A percentile compares a stretch with the other conserved stretches of the same genome.
phyloP scores from a whole-genome alignment of 2,113 vertebrate species.

The Thomomys bottae region DNA sequence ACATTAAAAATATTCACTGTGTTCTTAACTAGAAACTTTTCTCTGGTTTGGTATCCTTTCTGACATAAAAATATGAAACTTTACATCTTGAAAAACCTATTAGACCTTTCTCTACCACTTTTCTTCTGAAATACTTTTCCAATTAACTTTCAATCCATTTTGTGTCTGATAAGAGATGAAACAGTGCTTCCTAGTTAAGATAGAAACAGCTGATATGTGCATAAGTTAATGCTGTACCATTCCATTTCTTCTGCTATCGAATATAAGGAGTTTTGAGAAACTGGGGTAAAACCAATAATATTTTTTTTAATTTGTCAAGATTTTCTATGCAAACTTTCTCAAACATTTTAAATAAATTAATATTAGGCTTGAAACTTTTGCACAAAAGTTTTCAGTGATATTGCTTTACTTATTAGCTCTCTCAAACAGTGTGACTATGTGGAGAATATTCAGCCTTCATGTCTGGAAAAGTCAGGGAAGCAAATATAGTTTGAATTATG shows the following conservation, averaged over 20 bases:
- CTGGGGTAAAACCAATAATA: not conserved
- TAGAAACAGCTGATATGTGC: conserved; percentile 12
- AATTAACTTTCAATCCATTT: conserved; percentile 54
- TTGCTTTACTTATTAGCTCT: not conserved
- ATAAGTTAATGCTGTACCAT: not conserved
- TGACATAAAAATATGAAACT: conserved; percentile 29
- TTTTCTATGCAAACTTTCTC: conserved; percentile 32
- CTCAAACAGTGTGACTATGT: not conserved
- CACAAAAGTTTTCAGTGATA: not conserved
- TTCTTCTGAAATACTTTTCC: conserved; percentile 19
- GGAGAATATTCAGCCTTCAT: not conserved
- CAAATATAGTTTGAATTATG: conserved; percentile 18
- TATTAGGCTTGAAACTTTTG: not conserved
- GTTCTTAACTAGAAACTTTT: not conserved
- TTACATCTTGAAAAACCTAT: conserved; percentile 16
- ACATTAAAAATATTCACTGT: too few relatives aligned
- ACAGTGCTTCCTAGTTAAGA: conserved; percentile 16
- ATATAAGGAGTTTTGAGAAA: not conserved
- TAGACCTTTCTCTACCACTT: not conserved
- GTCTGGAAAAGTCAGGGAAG: conserved; percentile 7
- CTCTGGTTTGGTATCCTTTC: not conserved
- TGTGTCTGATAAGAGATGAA: conserved; percentile 52
- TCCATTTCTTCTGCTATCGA: not conserved
- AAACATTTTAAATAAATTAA: conserved; percentile 34
- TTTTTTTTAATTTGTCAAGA: not conserved